Evolutionary conservation across 2,888 invertebrate species (phyloP), one percentile per base, ranked within the genome.

Genomic region (Spodoptera picta): DNA sequence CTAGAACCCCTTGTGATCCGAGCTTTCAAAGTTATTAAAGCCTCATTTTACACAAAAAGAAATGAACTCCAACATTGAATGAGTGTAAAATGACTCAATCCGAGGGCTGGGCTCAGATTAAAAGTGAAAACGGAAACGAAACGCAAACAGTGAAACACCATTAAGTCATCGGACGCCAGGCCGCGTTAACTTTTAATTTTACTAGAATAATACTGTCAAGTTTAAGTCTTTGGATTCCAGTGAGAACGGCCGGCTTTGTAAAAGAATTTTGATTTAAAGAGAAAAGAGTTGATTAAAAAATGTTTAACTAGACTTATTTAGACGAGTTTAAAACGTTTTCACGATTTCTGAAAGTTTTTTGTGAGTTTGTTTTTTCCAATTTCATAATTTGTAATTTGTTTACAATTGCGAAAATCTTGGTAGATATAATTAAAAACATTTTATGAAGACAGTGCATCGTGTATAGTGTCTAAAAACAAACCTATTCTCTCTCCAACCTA

Each of bases 71-170:
- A 70, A 42, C 70, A 67, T 71, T 70, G 74, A 79, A 65, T 77
- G 66, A 70, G 71, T 77, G 80, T 83, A 80, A 81, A 80, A 77
- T 69, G 78, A 83, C 74, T 80, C 79, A 77, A 82, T 80, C 75
- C 75, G 63, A 78, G 76, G 72, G 65, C 77, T 75, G 73, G 50
- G 75, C 83, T 76, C 70, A 83, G 85, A 87, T 89, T 87, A 87
- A 90, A 87, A 88, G 87, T 86, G 85, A 88, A 87, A 90, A 82
- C 80, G 84, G 85, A 89, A 90, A 87, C 86, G 85, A 82, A 87
- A 84, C 81, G 88, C 87, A 90, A 92, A 92, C 92, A 92, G 84
- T 87, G 90, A 88, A 92, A 92, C 85, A 89, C 90, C 90, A 92
- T 92, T 92, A 91, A 89, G 89, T 88, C 88, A 89, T 87, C 87